phyloP scores from a whole-genome alignment of 2,797 vertebrate species.

The Sebastes vulpes region DNA sequence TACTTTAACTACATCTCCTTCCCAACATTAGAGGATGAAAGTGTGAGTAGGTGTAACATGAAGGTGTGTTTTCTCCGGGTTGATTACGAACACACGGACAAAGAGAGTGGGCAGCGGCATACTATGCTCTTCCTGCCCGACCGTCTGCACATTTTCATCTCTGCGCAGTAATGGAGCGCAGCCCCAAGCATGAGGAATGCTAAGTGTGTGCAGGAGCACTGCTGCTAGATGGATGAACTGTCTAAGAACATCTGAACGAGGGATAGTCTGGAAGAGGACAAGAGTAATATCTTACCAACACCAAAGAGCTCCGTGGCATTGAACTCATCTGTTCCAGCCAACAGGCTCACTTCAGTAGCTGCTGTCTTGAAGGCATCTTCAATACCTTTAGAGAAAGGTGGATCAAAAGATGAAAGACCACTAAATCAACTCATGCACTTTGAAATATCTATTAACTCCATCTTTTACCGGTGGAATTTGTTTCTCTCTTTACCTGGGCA shows the following conservation, averaged over 20 bases:
- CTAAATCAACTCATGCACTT: background rate
- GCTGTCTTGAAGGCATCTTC: constrained; percentile 98
- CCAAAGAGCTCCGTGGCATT: constrained; percentile 97
- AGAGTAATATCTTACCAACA: constrained; percentile 89
- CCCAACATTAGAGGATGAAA: background rate
- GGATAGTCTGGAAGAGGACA: constrained; percentile 36
- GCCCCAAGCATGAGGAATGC: constrained; percentile 57
- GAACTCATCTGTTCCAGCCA: constrained; percentile 95
- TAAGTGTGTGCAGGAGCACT: constrained; percentile 43
- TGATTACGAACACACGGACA: constrained; percentile 43
- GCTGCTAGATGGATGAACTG: constrained; percentile 61
- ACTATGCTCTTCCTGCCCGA: constrained; percentile 43
- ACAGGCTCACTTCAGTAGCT: constrained; percentile 95
- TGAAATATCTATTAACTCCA: background rate
- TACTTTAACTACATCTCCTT: background rate
- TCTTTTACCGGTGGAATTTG: background rate
- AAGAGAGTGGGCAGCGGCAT: constrained; percentile 1
- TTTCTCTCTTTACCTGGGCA: constrained; percentile 89
- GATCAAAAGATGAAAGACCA: constrained; percentile 23
- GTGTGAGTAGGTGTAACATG: constrained; percentile 8
- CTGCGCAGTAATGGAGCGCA: constrained; percentile 53
- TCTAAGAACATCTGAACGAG: constrained; percentile 52
- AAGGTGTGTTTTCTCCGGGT: constrained; percentile 20
- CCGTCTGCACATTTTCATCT: constrained; percentile 53
- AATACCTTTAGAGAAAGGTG: constrained; percentile 85